Evolutionary conservation across 2,113 vertebrate genomes (phyloP), one percentile per base, ranked within the genome.

Genomic region (Spermophilus dauricus): DNA sequence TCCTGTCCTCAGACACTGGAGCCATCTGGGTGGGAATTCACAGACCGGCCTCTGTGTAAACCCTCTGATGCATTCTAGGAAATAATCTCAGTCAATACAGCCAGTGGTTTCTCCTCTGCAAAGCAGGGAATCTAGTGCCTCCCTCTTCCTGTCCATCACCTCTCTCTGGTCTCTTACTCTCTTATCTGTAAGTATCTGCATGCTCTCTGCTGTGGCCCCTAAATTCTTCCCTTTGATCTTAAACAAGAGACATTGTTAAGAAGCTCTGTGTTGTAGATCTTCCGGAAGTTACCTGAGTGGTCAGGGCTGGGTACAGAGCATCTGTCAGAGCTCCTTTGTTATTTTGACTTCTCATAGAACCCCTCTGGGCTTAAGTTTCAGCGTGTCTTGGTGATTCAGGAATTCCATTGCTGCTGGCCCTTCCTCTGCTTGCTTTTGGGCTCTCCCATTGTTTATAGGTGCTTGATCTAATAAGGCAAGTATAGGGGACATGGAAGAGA

Each of bases 151-250:
- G 85, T 95, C 96, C 76, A 91, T 96, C 97, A 96, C 8, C 10
- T 89, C 95, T 89, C n/a, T 92, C 86, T 97, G 97, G 92, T 96
- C 86, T 96, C 96, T 94, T 96, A 76, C 5, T 3, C 80, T 97
- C 94, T 95, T 72, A 88, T 96, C 92, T 95, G 86, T 61, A 90
- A 94, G 75, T 75, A 95, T 97, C 95, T 98, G 63, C 80, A 93
- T 94, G 45, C 73, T 14, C 72, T 97, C 88, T 97, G 92, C 89
- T 94, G 58, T 78, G 75, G 81, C 93, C 95, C 92, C 94, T 96
- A 95, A 83, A 96, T 96, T 86, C 84, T 87, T 91, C 84, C 53
- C 86, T 51, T 90, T 95, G 89, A 95, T 97, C 95, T 97, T 94
- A 67, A 58, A 73, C 67, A 7, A 73, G 85, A 75, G 92, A 85